A percentile compares a stretch with the other conserved stretches of the same genome.
Evolutionary conservation across 2,797 vertebrate species (phyloP).

Genomic region (Scarus forsteni): DNA sequence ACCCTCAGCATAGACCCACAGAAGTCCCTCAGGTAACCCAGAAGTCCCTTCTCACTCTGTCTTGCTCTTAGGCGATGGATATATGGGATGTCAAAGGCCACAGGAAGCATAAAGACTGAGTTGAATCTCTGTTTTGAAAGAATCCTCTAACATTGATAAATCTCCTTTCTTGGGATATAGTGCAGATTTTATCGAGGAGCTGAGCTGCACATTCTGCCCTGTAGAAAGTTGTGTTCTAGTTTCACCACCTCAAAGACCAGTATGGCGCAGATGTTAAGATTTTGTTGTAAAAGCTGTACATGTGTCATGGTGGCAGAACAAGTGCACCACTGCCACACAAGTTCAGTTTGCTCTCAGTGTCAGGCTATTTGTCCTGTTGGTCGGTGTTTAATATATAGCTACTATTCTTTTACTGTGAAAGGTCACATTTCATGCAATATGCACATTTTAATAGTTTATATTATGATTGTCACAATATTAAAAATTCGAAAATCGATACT

Average conservation of each 20-base stretch:
- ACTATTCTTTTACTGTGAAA: too few species aligned
- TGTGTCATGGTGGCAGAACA: too few species aligned
- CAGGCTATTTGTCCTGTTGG: too few species aligned
- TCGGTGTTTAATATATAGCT: too few species aligned
- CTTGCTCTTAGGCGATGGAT: slow-evolving; percentile 49
- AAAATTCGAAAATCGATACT: too few species aligned
- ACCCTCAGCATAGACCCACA: slow-evolving; percentile 65
- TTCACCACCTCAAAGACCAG: slow-evolving; percentile 9
- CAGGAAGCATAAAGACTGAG: slow-evolving; percentile 68
- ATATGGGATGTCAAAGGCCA: slow-evolving; percentile 71
- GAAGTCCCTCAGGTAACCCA: slow-evolving; percentile 70
- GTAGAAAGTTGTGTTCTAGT: slow-evolving; percentile 16
- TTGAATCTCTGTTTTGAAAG: slow-evolving; percentile 69
- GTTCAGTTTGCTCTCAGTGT: too few species aligned
- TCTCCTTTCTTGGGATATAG: slow-evolving; percentile 47
- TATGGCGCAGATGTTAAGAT: too few species aligned
- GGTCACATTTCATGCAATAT: too few species aligned
- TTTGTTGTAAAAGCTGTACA: too few species aligned
- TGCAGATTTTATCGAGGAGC: slow-evolving; percentile 45
- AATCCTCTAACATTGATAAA: slow-evolving; percentile 54
- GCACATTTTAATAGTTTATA: too few species aligned
- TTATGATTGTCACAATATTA: too few species aligned
- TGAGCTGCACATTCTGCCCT: slow-evolving; percentile 34
- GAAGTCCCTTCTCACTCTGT: slow-evolving; percentile 48
- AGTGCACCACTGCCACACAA: too few species aligned